Evolutionary conservation across 2,888 invertebrate genomes (phyloP).

Genomic region (Drosophila nr. medialis): DNA sequence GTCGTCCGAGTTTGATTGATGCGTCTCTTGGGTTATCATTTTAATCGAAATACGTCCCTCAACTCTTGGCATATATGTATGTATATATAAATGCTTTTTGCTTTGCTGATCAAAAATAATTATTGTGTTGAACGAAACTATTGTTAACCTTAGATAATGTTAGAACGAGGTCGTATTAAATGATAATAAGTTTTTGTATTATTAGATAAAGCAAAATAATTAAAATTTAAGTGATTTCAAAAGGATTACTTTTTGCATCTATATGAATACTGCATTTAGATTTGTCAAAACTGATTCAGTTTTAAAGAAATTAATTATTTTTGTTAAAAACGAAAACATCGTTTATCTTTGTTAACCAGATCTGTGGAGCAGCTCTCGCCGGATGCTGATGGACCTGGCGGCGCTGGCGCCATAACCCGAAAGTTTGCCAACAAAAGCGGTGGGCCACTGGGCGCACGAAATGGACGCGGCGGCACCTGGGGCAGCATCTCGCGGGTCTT

Average conservation of each 20-base stretch:
- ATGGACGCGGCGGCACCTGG: slow-evolving; percentile 92
- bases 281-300: background rate
- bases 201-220: too few species aligned
- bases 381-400: slow-evolving; percentile 88
- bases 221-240: too few species aligned
- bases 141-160: background rate
- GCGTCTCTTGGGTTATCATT: background rate
- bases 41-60: background rate
- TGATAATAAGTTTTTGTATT: background rate
- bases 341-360: slow-evolving; percentile 62
- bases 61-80: too few species aligned
- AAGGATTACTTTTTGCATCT: background rate
- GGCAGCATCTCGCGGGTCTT: slow-evolving; percentile 96
- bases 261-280: background rate
- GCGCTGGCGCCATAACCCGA: slow-evolving; percentile 85
- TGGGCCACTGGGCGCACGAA: slow-evolving; percentile 84
- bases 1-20: background rate
- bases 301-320: background rate
- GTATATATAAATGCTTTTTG: too few species aligned
- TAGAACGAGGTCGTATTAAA: background rate
- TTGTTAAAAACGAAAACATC: background rate
- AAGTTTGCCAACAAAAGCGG: slow-evolving; percentile 83
- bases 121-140: background rate
- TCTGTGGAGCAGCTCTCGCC: slow-evolving; percentile 92
- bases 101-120: too few species aligned